phyloP scores from a whole-genome alignment of 2,113 vertebrate species.

The Microcebus tavaratra region DNA sequence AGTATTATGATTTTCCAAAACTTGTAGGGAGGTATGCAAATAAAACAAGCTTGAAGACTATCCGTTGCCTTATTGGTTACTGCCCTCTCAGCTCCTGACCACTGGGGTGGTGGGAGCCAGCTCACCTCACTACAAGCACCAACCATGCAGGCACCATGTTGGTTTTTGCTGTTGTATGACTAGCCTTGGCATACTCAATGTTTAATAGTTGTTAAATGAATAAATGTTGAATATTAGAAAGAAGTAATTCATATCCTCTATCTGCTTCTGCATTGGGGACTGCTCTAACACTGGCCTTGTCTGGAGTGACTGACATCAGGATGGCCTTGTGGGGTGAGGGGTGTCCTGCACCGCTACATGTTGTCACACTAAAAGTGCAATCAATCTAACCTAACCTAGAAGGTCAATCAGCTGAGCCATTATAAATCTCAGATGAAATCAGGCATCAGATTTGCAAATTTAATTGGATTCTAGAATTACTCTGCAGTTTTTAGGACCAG shows the following conservation, averaged over 20 bases:
- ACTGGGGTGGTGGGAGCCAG: neutral
- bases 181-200: neutral
- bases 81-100: neutral
- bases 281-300: neutral
- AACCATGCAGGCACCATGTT: neutral
- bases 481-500: neutral
- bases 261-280: neutral
- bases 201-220: neutral
- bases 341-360: neutral
- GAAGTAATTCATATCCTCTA: neutral
- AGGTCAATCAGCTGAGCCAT: neutral
- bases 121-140: neutral
- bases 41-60: neutral
- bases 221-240: neutral
- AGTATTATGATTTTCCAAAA: neutral
- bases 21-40: neutral
- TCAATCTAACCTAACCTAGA: neutral
- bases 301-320: neutral
- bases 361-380: neutral
- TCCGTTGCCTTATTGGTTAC: neutral
- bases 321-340: neutral
- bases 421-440: slow-evolving; percentile 16
- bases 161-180: neutral
- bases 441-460: neutral
- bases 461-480: neutral